Conservation (phyloP, 2,888 invertebrate species). For the Eupithecia exiguata region DNA sequence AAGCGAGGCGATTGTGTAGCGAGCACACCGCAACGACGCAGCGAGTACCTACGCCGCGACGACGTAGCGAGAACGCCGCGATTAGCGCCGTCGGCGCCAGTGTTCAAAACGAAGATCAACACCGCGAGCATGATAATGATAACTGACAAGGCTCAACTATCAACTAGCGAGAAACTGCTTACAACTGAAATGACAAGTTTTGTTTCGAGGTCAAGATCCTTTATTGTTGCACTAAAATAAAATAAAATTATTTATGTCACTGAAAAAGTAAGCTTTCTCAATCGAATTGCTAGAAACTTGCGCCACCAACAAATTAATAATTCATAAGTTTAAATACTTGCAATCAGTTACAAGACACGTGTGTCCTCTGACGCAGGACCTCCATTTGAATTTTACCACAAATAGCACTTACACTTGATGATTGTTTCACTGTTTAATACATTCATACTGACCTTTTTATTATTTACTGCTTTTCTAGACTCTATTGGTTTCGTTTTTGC, state of each 20-base stretch:
- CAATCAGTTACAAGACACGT: slow-evolving; percentile 41
- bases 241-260: not conserved
- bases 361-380: slow-evolving; percentile 37
- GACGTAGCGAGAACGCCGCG: too few relatives aligned
- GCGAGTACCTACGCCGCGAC: too few relatives aligned
- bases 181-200: not conserved
- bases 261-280: not conserved
- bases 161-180: not conserved
- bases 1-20: too few relatives aligned
- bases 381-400: slow-evolving; percentile 41
- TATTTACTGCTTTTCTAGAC: not conserved
- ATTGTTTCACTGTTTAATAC: not conserved
- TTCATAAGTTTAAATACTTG: slow-evolving; percentile 43
- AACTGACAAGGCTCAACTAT: not conserved
- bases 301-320: slow-evolving; percentile 38
- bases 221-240: not conserved
- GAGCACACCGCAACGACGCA: too few relatives aligned
- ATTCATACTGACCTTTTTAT: not conserved
- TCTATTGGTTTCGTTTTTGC: not conserved
- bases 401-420: slow-evolving; percentile 34
- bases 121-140: too few relatives aligned
- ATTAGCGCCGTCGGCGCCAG: too few relatives aligned
- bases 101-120: too few relatives aligned
- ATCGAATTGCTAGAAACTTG: slow-evolving; percentile 16
- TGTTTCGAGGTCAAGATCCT: not conserved